phyloP scores from a whole-genome alignment of 2,888 invertebrate species.

The Eilema griseolum region DNA sequence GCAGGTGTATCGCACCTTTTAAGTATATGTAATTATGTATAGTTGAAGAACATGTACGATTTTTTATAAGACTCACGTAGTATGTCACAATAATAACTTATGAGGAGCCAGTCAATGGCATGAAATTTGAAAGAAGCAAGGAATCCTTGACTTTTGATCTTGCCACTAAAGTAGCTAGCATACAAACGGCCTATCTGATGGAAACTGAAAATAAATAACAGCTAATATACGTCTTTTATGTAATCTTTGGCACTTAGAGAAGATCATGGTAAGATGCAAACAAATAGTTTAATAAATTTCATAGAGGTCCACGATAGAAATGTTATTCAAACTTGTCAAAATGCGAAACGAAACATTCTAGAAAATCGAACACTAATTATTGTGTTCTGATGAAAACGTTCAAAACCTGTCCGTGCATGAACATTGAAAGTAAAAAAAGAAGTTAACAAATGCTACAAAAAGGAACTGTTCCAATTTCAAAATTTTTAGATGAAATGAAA shows the following conservation, averaged over 20 bases:
- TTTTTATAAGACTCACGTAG: neutral
- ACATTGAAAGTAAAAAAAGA: constrained; percentile 42
- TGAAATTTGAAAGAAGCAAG: neutral
- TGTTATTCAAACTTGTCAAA: neutral
- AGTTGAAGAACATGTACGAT: neutral
- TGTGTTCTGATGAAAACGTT: constrained; percentile 31
- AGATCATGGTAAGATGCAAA: too few species aligned
- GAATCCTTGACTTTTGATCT: too few species aligned
- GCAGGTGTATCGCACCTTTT: constrained; percentile 21
- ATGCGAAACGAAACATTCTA: constrained; percentile 14
- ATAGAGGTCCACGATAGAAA: neutral
- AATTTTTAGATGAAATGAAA: constrained; percentile 48
- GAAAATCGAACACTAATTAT: constrained; percentile 32
- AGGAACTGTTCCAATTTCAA: constrained; percentile 51
- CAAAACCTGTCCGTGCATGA: constrained; percentile 30
- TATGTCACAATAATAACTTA: neutral
- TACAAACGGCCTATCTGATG: too few species aligned
- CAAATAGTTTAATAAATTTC: too few species aligned
- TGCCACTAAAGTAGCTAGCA: too few species aligned
- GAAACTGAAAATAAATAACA: too few species aligned
- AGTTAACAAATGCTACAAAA: constrained; percentile 26
- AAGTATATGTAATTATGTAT: neutral
- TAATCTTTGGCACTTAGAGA: neutral
- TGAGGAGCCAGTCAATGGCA: neutral
- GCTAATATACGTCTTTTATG: neutral